Conservation (phyloP, 2,888 invertebrate genomes). For the Panorpa germanica region DNA sequence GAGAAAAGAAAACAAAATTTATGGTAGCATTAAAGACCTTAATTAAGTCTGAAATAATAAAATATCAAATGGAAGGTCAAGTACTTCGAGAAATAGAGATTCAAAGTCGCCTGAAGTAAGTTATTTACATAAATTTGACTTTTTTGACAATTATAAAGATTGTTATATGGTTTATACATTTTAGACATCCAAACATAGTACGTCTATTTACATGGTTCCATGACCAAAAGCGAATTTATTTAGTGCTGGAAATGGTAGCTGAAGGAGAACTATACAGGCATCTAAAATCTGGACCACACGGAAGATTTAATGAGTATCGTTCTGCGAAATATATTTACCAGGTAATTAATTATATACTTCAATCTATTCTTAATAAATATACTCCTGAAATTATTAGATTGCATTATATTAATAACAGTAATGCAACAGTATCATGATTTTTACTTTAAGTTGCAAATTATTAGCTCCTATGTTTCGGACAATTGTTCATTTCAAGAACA, state of each 20-base stretch:
- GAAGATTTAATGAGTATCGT: slow-evolving; percentile 41
- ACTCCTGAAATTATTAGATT: too few species aligned
- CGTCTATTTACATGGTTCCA: slow-evolving; percentile 76
- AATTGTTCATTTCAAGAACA: too few species aligned
- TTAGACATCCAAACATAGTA: slow-evolving; percentile 72
- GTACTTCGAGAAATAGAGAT: slow-evolving; percentile 85
- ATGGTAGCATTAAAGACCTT: slow-evolving; percentile 64
- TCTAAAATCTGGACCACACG: slow-evolving; percentile 40
- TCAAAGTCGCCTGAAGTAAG: slow-evolving; percentile 52
- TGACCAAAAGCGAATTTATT: slow-evolving; percentile 67
- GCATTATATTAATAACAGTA: too few species aligned
- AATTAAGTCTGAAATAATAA: slow-evolving; percentile 63
- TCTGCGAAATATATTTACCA: slow-evolving; percentile 76
- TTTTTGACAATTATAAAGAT: slow-evolving; percentile 4
- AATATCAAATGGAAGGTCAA: slow-evolving; percentile 61
- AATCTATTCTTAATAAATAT: too few species aligned
- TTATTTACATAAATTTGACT: too few species aligned
- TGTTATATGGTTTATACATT: slow-evolving; percentile 14
- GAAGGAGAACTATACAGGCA: slow-evolving; percentile 72
- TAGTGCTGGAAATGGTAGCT: slow-evolving; percentile 77
- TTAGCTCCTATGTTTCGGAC: too few species aligned
- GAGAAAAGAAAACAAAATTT: slow-evolving; percentile 59
- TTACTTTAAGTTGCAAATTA: too few species aligned
- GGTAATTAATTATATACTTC: too few species aligned
- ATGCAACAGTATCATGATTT: too few species aligned